Base-by-base conservation (phyloP, 2,113 vertebrate species). In the Gallinago undulata region DNA sequence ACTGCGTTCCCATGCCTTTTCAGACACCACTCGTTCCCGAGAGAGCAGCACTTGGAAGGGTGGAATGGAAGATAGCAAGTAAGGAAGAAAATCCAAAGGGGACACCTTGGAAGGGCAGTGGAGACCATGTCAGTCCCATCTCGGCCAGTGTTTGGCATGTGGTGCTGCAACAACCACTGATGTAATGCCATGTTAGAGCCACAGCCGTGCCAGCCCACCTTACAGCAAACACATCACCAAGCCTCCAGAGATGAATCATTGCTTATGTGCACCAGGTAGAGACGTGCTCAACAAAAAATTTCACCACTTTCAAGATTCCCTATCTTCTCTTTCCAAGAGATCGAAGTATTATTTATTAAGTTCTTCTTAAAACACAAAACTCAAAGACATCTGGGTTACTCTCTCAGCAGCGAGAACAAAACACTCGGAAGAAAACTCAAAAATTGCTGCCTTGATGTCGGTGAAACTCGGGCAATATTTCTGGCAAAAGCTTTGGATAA, bases 301-400 rank as follows among this genome's bases (percentile, higher is more conserved):
- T 45, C 53, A 56, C 5, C 14, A 6, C 59, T 84, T 94, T 88
- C 56, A 84, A 67, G 33, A 85, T 17, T 66, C 63, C 28, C 76
- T 89, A 82, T 39, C 57, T 84, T 51, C 62, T 85, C 83, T 89
- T 91, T 57, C 79, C 28, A 31, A 73, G 59, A 83, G 82, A 77
- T 51, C 21, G 56, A 93, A 93, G 55, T 88, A 77, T 67, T 83
- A 91, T 66, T 94, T 95, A 91, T 87, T 82, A 64, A 60, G 31
- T 70, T 70, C 45, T 69, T 83, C 89, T 92, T 83, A 72, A 93
- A 90, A 94, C 18, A 73, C 82, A 95, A 93, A 74, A 67, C 80
- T 84, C 73, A 72, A 87, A 91, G 77, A 78, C 55, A 63, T 80
- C 94, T 95, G 67, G 19, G 70, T 94, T 90, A 90, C 6, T 87